These are phyloP conservation scores for Otolemur crassicaudatus DNA, from an alignment of 2,797 vertebrate species.

Conservation along the genomic window DNA sequence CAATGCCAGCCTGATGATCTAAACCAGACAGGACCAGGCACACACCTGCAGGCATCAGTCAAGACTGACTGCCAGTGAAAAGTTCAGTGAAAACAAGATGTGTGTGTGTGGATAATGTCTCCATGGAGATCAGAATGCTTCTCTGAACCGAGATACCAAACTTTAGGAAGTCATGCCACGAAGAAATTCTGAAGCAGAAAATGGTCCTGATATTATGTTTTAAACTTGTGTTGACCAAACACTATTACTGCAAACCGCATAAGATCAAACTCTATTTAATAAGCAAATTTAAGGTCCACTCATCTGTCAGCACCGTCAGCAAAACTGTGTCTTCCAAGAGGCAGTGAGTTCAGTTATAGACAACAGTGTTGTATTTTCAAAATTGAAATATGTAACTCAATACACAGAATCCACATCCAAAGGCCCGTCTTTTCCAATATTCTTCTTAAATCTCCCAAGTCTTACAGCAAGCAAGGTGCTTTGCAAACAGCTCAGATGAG, in stretches of 20 bases:
- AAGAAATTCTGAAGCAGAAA: not conserved
- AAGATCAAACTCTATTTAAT: not conserved
- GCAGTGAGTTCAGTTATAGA: not conserved
- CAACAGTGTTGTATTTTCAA: not conserved
- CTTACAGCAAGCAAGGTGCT: not conserved
- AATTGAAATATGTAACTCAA: not conserved
- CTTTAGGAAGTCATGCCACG: not conserved
- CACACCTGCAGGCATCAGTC: not conserved
- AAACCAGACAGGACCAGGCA: not conserved
- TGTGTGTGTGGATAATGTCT: not conserved
- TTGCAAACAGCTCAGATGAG: slow-evolving; percentile 5
- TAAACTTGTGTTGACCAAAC: not conserved
- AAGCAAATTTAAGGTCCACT: not conserved
- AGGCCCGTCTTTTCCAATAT: not conserved
- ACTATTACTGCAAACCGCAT: not conserved
- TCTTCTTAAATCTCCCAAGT: not conserved
- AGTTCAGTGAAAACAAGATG: not conserved
- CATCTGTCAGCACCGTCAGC: not conserved
- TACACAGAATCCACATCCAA: not conserved
- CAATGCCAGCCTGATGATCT: not conserved
- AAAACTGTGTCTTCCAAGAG: not conserved
- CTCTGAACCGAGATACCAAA: not conserved
- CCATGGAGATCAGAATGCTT: not conserved
- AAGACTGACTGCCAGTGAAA: not conserved
- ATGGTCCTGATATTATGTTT: not conserved